Percentiles rank a stretch among this genome's conserved stretches.
Conservation (phyloP, 2,113 vertebrate species). For the Colossoma macropomum region DNA sequence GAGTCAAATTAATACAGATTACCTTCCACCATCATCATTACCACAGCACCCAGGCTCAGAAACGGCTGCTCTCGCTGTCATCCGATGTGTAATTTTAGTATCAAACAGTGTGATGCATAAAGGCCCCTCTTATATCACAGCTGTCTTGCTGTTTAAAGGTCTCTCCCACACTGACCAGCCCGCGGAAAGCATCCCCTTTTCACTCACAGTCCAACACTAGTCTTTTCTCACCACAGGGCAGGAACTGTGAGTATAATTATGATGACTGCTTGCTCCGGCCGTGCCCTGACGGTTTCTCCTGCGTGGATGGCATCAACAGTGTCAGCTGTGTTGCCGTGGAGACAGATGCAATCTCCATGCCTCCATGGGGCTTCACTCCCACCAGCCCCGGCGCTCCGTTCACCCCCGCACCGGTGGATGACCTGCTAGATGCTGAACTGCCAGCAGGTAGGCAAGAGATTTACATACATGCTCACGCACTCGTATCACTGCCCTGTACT, state of each 20-base stretch:
- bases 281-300: conserved; percentile 80
- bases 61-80: neutral
- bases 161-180: neutral
- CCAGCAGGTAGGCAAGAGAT: conserved; percentile 67
- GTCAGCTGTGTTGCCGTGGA: conserved; percentile 78
- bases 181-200: neutral
- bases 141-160: neutral
- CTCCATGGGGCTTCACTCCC: conserved; percentile 23
- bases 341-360: conserved; percentile 63
- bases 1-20: neutral
- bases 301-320: conserved; percentile 83
- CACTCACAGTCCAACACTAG: neutral
- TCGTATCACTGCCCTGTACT: too few relatives aligned
- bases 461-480: neutral
- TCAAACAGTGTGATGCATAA: neutral
- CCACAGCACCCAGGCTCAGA: neutral
- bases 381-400: neutral
- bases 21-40: too few relatives aligned
- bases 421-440: conserved; percentile 32
- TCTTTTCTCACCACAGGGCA: conserved; percentile 71
- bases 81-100: neutral
- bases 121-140: neutral
- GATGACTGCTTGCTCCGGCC: conserved; percentile 81
- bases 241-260: conserved; percentile 85
- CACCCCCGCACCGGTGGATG: conserved; percentile 27